A percentile compares a stretch with the other conserved stretches of the same genome.
These are phyloP conservation scores for Epicauta chinensis DNA, from an alignment of 1,140 invertebrate genomes.

Conservation along the genomic window DNA sequence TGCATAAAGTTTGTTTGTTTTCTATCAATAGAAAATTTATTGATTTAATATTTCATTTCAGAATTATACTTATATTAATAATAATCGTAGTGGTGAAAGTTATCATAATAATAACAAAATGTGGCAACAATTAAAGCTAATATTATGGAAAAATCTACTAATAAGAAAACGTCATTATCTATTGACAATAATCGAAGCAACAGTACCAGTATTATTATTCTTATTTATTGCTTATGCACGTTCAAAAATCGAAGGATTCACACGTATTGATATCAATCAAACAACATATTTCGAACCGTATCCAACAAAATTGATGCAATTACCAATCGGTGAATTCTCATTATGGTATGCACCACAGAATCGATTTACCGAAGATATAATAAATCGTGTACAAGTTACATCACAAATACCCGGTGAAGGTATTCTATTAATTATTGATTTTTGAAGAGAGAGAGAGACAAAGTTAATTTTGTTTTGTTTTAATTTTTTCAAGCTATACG, in stretches of 20 bases:
- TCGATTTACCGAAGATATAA: slow-evolving; percentile 33
- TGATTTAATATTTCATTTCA: no score
- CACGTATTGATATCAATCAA: slow-evolving; percentile 26
- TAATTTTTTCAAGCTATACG: background rate
- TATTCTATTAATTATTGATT: slow-evolving; percentile 26
- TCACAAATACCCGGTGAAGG: slow-evolving; percentile 38
- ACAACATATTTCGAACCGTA: slow-evolving; percentile 20
- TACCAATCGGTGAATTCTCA: slow-evolving; percentile 19
- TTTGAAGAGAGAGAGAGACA: no score
- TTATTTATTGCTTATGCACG: slow-evolving; percentile 34
- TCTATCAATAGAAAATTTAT: background rate
- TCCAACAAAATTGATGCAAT: slow-evolving; percentile 9
- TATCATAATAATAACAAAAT: background rate
- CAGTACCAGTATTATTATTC: slow-evolving; percentile 40
- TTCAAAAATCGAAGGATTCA: slow-evolving; percentile 29
- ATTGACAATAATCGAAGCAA: slow-evolving; percentile 41
- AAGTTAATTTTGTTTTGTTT: no score
- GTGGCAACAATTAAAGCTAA: slow-evolving; percentile 25
- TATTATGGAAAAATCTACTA: slow-evolving; percentile 44
- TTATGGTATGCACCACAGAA: slow-evolving; percentile 41
- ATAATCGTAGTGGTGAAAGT: no score
- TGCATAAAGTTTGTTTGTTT: background rate
- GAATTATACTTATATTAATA: no score
- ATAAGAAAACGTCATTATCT: slow-evolving; percentile 43
- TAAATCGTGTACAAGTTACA: slow-evolving; percentile 38